Base-by-base conservation (phyloP, 2,797 vertebrate genomes). In the Phylloscopus collybita region DNA sequence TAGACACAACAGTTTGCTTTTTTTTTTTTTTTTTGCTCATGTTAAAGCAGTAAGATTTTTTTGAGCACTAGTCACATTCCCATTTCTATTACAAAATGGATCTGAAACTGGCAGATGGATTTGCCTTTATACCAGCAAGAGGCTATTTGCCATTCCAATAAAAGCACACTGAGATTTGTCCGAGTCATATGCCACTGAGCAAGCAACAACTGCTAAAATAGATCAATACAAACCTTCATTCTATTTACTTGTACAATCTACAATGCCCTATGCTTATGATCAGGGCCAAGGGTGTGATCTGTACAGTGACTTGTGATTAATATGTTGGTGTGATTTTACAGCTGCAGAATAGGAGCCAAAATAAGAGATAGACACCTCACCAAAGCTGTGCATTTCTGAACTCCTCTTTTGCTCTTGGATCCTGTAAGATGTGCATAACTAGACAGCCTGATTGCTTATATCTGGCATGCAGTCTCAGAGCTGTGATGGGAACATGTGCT, bases 111-210 rank as follows among this genome's bases (percentile, higher is more conserved):
- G 81, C n/a, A 54, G 70, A 91, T 65, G 38, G 61, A 87, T 61
- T 72, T 81, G 88, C 71, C 74, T 93, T 90, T 88, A 56, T 45
- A 93, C 40, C 29, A 80, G 87, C 53, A 87, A 95, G 75, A 96
- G 61, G 18, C 51, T 90, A 80, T 83, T 91, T 83, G 47, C 79
- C 59, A 72, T 79, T 66, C 75, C 72, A 60, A 34, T 87, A 91
- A 89, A 91, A 87, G 51, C 34, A 51, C 38, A 65, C 50, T 78
- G 54, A 88, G 93, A 92, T 91, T 92, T 81, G 72, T 86, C 59
- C 0, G 1, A 85, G 50, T 91, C 82, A 72, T 73, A 74, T 82
- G 51, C 64, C 75, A 88, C 75, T 34, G 40, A 92, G 49, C 59
- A 88, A 91, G 89, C 49, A 90, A 79, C 29, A 4, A 3, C 72